Conservation (phyloP, 2,888 invertebrate species). For the Lasioglossum leucozonium region DNA sequence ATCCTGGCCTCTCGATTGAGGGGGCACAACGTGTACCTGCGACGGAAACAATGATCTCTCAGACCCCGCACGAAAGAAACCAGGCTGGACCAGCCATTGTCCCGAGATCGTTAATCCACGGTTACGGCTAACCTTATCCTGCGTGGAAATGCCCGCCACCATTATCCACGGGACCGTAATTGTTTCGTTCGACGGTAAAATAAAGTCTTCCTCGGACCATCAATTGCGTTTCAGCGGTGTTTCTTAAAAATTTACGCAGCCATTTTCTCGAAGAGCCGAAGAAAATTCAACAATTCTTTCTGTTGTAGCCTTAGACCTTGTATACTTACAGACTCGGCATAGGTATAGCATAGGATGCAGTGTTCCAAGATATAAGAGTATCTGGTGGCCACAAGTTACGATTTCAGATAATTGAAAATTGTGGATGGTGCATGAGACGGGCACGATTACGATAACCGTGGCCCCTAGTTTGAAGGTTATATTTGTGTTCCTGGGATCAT, state of each 20-base stretch:
- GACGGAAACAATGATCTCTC: conserved; percentile 9
- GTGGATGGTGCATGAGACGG: too few species aligned
- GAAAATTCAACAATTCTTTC: too few species aligned
- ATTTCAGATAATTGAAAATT: too few species aligned
- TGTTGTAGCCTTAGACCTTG: too few species aligned
- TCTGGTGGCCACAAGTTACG: too few species aligned
- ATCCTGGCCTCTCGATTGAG: conserved; percentile 7
- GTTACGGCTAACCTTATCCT: not conserved
- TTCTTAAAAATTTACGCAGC: not conserved
- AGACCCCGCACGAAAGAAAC: not conserved
- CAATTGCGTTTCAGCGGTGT: not conserved
- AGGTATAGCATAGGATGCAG: too few species aligned
- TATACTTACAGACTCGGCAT: too few species aligned
- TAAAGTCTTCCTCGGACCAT: not conserved
- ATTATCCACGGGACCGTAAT: not conserved
- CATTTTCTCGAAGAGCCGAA: too few species aligned
- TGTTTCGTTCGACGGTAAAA: not conserved
- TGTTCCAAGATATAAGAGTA: too few species aligned
- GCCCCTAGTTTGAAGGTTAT: too few species aligned
- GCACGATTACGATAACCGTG: too few species aligned
- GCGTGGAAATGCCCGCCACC: not conserved
- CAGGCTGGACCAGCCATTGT: conserved; percentile 4
- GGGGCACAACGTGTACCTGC: not conserved
- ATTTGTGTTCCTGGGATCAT: too few species aligned
- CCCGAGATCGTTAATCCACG: not conserved